Evolutionary conservation across 2,888 invertebrate genomes (phyloP).

Genomic region (Girardia tigrina): DNA sequence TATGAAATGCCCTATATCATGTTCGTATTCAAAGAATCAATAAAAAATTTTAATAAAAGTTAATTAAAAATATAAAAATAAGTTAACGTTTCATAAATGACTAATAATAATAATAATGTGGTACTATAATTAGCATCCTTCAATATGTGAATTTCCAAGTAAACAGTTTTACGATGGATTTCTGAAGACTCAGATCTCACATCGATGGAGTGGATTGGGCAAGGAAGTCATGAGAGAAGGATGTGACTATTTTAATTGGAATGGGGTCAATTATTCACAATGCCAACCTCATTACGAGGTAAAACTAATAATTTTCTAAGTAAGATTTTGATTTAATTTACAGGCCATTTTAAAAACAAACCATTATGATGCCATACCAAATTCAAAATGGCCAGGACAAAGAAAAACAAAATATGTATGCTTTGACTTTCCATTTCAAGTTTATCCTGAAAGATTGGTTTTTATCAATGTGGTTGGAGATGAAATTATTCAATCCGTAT

Average conservation of each 20-base stretch:
- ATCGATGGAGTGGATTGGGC: conserved; percentile 24
- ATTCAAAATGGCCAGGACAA: conserved; percentile 24
- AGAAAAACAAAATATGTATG: not conserved
- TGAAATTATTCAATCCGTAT: conserved; percentile 24
- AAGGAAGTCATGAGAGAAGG: not conserved
- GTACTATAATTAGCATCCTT: conserved; percentile 29
- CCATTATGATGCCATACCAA: not conserved
- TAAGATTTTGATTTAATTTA: not conserved
- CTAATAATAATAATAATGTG: not conserved
- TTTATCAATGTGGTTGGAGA: conserved; percentile 15
- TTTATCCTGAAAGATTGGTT: not conserved
- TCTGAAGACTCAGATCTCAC: conserved; percentile 27
- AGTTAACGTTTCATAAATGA: no score
- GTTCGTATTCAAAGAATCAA: no score
- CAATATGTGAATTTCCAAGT: conserved; percentile 33
- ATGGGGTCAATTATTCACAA: conserved; percentile 15
- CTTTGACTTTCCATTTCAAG: not conserved
- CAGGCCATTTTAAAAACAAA: not conserved
- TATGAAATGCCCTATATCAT: no score
- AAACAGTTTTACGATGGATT: conserved; percentile 26
- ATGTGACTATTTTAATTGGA: not conserved
- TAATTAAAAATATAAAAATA: no score
- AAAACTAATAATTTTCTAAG: no score
- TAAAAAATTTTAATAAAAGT: no score
- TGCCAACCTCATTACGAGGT: not conserved